phyloP scores from a whole-genome alignment of 2,113 vertebrate species.

The Crotalus tigris region DNA sequence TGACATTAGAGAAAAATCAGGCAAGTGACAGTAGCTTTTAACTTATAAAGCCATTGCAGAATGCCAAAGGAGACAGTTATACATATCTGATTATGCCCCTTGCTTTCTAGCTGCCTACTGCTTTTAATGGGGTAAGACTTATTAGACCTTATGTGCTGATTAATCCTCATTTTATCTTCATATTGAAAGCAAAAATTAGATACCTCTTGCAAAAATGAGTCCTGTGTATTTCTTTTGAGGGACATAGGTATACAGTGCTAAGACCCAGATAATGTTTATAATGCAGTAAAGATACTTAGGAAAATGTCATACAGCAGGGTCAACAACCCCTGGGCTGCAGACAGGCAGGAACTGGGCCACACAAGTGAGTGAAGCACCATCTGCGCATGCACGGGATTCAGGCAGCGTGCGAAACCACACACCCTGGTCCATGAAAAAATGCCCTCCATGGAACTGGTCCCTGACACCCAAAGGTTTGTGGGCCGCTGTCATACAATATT shows the following conservation, averaged over 20 bases:
- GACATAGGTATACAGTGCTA: not conserved
- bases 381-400: not conserved
- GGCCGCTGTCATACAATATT: not conserved
- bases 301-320: not conserved
- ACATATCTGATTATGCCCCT: not conserved
- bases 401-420: not conserved
- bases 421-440: not conserved
- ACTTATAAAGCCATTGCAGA: slow-evolving; percentile 14
- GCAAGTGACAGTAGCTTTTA: slow-evolving; percentile 5
- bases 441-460: not conserved
- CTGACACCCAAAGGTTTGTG: not conserved
- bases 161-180: not conserved
- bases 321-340: no score
- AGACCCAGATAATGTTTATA: not conserved
- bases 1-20: slow-evolving; percentile 6
- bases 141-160: not conserved
- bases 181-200: not conserved
- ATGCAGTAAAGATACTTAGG: not conserved
- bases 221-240: not conserved
- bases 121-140: not conserved
- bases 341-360: not conserved
- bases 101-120: not conserved
- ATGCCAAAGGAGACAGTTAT: not conserved
- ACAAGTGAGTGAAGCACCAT: not conserved
- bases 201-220: not conserved